phyloP scores from a whole-genome alignment of 2,888 invertebrate species.

The Leucophenga maculata region DNA sequence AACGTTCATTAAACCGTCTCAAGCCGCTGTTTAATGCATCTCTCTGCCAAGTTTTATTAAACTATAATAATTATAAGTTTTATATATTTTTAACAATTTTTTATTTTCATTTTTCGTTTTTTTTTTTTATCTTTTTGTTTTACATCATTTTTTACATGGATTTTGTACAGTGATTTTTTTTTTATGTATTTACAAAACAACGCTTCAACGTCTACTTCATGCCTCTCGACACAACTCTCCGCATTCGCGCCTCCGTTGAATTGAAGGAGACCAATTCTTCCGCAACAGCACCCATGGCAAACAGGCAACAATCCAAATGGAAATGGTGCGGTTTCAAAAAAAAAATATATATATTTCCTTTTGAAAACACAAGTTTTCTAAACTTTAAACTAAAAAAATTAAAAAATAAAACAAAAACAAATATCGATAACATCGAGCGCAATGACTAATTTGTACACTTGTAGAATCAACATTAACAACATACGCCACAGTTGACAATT shows the following conservation, averaged over 20 bases:
- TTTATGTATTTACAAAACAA: conserved; percentile 19
- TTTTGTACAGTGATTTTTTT: conserved; percentile 20
- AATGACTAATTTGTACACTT: conserved; percentile 69
- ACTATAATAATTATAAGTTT: too few species aligned
- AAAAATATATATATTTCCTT: conserved; percentile 31
- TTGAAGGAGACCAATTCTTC: too few species aligned
- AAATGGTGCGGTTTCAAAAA: conserved; percentile 49
- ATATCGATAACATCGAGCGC: conserved; percentile 47
- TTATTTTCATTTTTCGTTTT: not conserved
- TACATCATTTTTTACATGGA: conserved; percentile 15
- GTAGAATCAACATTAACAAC: too few species aligned
- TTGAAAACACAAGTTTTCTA: not conserved
- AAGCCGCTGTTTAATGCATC: not conserved
- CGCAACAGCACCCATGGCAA: too few species aligned
- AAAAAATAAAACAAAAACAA: conserved; percentile 52
- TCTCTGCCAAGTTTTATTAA: not conserved
- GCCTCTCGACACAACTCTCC: not conserved
- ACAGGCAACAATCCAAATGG: conserved; percentile 1
- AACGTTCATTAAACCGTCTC: too few species aligned
- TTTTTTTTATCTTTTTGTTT: conserved; percentile 6
- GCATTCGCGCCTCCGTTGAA: not conserved
- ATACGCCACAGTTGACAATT: too few species aligned
- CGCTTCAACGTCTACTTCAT: not conserved
- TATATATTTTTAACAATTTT: too few species aligned
- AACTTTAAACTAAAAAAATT: conserved; percentile 12